These are phyloP conservation scores for Thomomys bottae DNA, from an alignment of 2,113 vertebrate species.

Conservation along the genomic window DNA sequence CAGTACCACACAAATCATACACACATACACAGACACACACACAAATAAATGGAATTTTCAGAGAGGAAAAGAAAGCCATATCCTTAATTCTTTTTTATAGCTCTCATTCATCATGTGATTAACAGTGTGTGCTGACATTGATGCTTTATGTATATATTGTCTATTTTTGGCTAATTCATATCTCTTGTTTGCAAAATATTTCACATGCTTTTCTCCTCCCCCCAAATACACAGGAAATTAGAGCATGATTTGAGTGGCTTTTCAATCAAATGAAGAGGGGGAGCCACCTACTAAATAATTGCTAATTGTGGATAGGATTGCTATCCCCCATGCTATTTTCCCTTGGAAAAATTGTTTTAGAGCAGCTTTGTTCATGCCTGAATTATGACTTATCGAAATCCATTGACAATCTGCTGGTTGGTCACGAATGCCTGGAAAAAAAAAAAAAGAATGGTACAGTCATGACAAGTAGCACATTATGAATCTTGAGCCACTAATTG, in stretches of 20 bases:
- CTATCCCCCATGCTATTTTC: conserved; percentile 83
- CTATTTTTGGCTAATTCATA: neutral
- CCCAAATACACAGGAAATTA: conserved; percentile 74
- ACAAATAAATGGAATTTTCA: neutral
- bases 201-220: conserved; percentile 67
- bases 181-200: conserved; percentile 68
- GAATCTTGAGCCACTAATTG: conserved; percentile 87
- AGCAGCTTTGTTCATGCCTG: conserved; percentile 80
- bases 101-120: neutral
- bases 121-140: neutral
- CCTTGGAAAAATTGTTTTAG: conserved; percentile 82
- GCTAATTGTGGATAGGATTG: conserved; percentile 79
- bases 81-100: neutral
- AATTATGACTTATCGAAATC: conserved; percentile 83
- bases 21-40: too few species aligned
- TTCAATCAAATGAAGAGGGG: conserved; percentile 69
- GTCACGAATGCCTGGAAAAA: conserved; percentile 84
- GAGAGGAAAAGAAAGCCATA: neutral
- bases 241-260: conserved; percentile 73
- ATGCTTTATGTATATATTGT: neutral
- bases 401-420: conserved; percentile 87
- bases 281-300: conserved; percentile 77
- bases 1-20: too few species aligned
- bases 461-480: conserved; percentile 85
- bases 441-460: conserved; percentile 82